Conservation (phyloP, 2,113 vertebrate genomes). For the Halichoeres trimaculatus region DNA sequence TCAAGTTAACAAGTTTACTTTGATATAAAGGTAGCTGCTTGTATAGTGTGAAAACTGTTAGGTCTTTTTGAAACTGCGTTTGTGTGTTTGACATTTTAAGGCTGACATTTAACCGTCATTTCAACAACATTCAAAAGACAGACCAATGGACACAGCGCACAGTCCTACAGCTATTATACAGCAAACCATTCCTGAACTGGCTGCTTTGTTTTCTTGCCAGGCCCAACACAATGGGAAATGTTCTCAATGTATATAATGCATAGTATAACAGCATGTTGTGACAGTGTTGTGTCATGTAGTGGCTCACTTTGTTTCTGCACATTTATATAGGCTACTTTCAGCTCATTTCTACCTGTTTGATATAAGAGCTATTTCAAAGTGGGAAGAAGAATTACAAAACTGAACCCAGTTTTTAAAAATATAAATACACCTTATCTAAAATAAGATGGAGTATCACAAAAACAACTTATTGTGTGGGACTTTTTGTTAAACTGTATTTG, state of each 20-base stretch:
- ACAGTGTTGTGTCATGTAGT: slow-evolving; percentile 12
- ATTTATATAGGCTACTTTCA: background rate
- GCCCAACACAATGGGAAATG: slow-evolving; percentile 62
- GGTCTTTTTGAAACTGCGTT: background rate
- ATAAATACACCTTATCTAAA: background rate
- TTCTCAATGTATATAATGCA: slow-evolving; percentile 46
- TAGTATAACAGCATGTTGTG: slow-evolving; percentile 28
- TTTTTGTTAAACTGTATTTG: background rate
- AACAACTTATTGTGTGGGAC: background rate
- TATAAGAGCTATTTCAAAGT: background rate
- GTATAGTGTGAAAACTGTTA: background rate
- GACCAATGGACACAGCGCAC: slow-evolving; percentile 6
- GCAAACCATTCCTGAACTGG: slow-evolving; percentile 69
- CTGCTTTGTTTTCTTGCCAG: slow-evolving; percentile 63
- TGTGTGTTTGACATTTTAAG: background rate
- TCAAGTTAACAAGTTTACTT: background rate
- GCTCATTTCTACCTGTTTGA: background rate
- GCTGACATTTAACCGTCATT: slow-evolving; percentile 9
- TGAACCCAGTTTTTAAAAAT: background rate
- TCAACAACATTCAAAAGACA: slow-evolving; percentile 21
- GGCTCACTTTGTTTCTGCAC: background rate
- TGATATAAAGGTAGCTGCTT: background rate
- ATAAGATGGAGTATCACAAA: background rate
- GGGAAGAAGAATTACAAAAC: background rate
- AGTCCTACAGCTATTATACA: slow-evolving; percentile 43